These are phyloP conservation scores for Pelvicachromis taeniatus DNA, from an alignment of 2,113 vertebrate species.

Conservation along the genomic window DNA sequence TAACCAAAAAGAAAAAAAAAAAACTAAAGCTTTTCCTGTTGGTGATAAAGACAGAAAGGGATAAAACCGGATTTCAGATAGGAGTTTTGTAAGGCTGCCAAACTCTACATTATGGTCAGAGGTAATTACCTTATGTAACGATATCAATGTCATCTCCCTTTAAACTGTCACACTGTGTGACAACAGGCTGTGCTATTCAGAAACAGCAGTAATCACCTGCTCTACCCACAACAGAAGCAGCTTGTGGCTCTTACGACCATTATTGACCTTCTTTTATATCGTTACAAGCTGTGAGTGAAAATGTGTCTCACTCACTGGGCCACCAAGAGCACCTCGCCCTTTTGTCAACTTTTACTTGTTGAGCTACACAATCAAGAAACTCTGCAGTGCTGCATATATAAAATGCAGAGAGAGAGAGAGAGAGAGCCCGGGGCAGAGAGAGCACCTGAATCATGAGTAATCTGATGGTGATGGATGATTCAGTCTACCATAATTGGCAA, in stretches of 20 bases:
- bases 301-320: background rate
- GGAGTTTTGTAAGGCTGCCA: slow-evolving; percentile 2
- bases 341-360: background rate
- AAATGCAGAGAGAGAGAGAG: background rate
- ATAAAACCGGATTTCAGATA: background rate
- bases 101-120: background rate
- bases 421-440: background rate
- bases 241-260: background rate
- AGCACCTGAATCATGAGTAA: background rate
- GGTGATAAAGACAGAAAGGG: background rate
- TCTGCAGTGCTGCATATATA: background rate
- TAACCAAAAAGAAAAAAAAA: background rate
- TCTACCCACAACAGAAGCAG: background rate
- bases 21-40: background rate
- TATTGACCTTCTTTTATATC: background rate
- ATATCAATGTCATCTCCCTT: background rate
- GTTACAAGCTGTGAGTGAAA: background rate
- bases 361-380: background rate
- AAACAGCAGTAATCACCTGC: background rate
- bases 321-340: background rate
- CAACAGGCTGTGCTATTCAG: background rate
- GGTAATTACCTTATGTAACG: background rate
- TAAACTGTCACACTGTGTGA: background rate
- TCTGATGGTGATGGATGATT: background rate
- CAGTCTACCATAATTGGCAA: background rate